phyloP scores from a whole-genome alignment of 2,113 vertebrate genomes.

The Pyrgilauda ruficollis region DNA sequence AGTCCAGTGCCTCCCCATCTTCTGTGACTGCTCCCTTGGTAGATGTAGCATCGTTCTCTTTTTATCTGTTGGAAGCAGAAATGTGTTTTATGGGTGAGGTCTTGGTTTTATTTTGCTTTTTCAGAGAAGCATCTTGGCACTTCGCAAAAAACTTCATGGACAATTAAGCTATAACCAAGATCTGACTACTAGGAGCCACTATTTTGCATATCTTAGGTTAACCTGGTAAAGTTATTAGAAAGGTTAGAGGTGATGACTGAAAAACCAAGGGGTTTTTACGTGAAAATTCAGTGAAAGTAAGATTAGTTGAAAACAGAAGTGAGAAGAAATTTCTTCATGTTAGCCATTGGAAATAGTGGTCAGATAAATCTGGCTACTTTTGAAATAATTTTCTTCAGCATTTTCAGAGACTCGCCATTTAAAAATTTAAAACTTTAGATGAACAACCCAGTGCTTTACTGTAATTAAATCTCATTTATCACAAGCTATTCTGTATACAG shows the following conservation, averaged over 20 bases:
- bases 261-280: not conserved
- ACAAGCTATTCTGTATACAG: not conserved
- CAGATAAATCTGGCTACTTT: not conserved
- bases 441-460: not conserved
- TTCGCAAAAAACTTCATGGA: not conserved
- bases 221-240: not conserved
- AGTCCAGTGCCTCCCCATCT: not conserved
- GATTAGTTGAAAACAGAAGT: not conserved
- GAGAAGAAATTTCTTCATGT: not conserved
- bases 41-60: not conserved
- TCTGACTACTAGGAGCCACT: not conserved
- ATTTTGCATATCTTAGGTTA: not conserved
- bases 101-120: not conserved
- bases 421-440: not conserved
- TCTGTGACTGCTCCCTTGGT: not conserved
- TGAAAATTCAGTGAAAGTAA: not conserved
- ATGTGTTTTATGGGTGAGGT: not conserved
- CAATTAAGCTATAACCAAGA: not conserved
- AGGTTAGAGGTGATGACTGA: not conserved
- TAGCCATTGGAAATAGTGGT: not conserved
- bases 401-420: not conserved
- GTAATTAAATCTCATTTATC: not conserved
- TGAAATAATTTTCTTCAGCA: not conserved
- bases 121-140: accelerated
- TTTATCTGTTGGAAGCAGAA: not conserved